Base-by-base conservation (phyloP, 2,797 vertebrate species). In the Chelon auratus region DNA sequence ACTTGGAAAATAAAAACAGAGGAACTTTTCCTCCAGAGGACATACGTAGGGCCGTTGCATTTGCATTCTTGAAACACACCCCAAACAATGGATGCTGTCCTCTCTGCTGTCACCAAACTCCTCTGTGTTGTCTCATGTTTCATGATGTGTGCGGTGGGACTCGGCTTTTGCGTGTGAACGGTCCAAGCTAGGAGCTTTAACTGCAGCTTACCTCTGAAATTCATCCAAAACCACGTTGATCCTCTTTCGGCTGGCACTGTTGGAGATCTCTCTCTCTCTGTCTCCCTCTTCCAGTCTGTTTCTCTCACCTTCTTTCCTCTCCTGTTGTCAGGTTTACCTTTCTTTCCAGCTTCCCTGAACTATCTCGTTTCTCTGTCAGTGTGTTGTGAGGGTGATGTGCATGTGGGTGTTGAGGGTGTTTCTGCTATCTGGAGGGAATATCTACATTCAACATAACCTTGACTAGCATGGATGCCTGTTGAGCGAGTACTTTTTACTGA, bases 161-260 rank as follows among this genome's bases (percentile, higher is more conserved):
- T 82, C 57, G 80, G 83, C 72, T 83, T 86, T 83, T 84, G 80
- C 79, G 81, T 89, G 91, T 91, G 89, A 92, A 88, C 69, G 51
- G 87, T 86, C 81, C 84, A 84, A 87, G 79, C 82, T 80, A 0
- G 68, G 58, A 80, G 88, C 78, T 90, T 93, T 83, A 88, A 87
- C 86, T 78, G 66, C 77, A 89, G 90, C 87, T 86, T 86, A 87
- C 85, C 83, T 90, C 88, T 90, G 86, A 89, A 91, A 90, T 76
- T 75, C 80, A 86, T 88, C 90, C 92, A 89, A 91, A 89, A 89
- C 57, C 88, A 89, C 79, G 84, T 85, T 91, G 86, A 89, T 90
- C 90, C 87, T 85, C 86, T 84, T 82, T 82, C 59, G 64, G 59
- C 77, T 84, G 82, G 79, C 86, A 61, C 76, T 78, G 85, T 78